Percentiles rank a stretch among this genome's conserved stretches.
phyloP scores from a whole-genome alignment of 2,888 invertebrate genomes.

The Formica aserva region DNA sequence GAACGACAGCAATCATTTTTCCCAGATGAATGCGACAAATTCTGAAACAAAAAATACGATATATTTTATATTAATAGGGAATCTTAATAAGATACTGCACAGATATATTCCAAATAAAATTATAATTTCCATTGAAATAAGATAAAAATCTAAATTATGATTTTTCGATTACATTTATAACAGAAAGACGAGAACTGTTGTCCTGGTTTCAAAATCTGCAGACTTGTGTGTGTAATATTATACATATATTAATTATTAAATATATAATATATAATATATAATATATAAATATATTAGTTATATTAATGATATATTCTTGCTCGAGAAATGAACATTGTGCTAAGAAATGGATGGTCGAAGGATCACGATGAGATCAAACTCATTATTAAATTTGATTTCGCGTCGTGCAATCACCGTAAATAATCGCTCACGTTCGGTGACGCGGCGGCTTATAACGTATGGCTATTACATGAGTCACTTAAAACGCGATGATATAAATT shows the following conservation, averaged over 20 bases:
- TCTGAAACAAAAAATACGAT: background rate
- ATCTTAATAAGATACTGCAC: background rate
- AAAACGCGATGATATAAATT: constrained; percentile 78
- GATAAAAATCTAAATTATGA: constrained; percentile 1
- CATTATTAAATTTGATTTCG: constrained; percentile 70
- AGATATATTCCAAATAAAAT: background rate
- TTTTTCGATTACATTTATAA: constrained; percentile 11
- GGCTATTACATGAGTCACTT: constrained; percentile 74
- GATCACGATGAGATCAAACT: constrained; percentile 70
- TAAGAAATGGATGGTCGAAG: constrained; percentile 5
- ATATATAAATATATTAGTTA: no score
- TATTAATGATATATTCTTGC: background rate
- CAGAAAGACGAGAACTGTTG: background rate
- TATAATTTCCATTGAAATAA: background rate
- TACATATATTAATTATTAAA: no score
- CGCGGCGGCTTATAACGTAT: constrained; percentile 61
- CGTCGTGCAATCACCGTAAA: constrained; percentile 73
- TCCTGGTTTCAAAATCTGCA: background rate
- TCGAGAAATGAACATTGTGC: background rate
- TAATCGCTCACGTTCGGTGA: constrained; percentile 74
- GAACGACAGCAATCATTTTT: background rate
- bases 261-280: no score
- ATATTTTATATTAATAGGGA: background rate
- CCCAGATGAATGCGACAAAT: background rate
- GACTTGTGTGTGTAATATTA: background rate